Percentiles rank a stretch among this genome's conserved stretches.
Conservation (phyloP, 2,797 vertebrate genomes). For the Poecilia gillii region DNA sequence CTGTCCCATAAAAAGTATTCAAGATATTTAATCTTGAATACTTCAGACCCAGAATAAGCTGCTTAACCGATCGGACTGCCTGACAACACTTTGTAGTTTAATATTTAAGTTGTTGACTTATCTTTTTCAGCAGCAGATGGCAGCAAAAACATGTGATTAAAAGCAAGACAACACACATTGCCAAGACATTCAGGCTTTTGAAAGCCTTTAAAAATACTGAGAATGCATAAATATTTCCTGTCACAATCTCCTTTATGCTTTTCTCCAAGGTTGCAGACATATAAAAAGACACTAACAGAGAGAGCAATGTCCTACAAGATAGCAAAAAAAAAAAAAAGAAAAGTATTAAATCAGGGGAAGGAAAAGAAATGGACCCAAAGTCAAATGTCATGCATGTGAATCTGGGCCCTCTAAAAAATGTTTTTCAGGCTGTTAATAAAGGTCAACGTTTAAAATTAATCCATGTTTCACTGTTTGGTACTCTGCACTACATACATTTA, state of each 20-base stretch:
- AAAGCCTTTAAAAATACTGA: background rate
- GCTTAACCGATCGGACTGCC: background rate
- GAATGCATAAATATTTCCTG: background rate
- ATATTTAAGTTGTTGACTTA: background rate
- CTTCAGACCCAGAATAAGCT: background rate
- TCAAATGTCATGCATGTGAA: conserved; percentile 19
- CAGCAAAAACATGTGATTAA: background rate
- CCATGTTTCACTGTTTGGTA: conserved; percentile 13
- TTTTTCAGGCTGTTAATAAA: conserved; percentile 51
- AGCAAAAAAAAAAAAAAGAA: background rate
- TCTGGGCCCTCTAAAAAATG: conserved; percentile 48
- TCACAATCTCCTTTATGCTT: background rate
- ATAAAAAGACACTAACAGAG: background rate
- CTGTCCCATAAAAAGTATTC: background rate
- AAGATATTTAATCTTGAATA: background rate
- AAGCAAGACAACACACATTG: background rate
- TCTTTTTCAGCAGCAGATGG: background rate
- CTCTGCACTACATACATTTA: conserved; percentile 14
- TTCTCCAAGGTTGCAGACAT: conserved; percentile 1
- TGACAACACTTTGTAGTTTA: background rate
- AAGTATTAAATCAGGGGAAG: background rate
- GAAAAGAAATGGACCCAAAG: background rate
- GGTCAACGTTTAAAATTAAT: conserved; percentile 62
- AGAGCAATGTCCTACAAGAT: background rate
- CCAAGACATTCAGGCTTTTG: background rate